Conservation (phyloP, 2,888 invertebrate genomes). For the Seira sanloemensis region DNA sequence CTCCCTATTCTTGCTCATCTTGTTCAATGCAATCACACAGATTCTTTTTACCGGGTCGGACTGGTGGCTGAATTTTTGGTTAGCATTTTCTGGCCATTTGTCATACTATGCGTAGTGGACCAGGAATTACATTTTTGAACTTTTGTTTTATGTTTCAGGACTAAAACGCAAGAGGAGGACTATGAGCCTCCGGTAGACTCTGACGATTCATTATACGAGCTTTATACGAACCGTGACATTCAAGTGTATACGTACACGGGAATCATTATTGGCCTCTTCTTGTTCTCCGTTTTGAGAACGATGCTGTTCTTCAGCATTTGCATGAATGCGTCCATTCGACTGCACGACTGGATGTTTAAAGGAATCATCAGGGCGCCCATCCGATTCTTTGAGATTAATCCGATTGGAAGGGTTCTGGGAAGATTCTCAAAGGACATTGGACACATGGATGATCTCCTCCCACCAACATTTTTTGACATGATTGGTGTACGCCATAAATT, state of each 20-base stretch:
- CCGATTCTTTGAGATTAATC: conserved; percentile 66
- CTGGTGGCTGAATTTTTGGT: conserved; percentile 88
- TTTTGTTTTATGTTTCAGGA: conserved; percentile 54
- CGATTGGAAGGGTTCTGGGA: conserved; percentile 77
- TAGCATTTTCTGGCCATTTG: too few species aligned
- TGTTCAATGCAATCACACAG: conserved; percentile 83
- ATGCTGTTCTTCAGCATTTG: conserved; percentile 52
- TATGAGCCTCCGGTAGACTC: conserved; percentile 8
- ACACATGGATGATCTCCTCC: conserved; percentile 75
- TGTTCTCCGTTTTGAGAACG: conserved; percentile 35
- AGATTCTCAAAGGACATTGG: conserved; percentile 88
- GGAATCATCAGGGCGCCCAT: conserved; percentile 59
- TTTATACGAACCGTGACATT: neutral
- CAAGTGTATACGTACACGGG: conserved; percentile 38
- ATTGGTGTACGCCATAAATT: conserved; percentile 76
- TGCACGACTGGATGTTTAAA: conserved; percentile 63
- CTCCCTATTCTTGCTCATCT: conserved; percentile 75
- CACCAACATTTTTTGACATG: conserved; percentile 80
- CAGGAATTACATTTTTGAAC: neutral
- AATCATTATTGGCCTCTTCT: conserved; percentile 20
- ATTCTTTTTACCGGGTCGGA: conserved; percentile 83
- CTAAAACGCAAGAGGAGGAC: conserved; percentile 14
- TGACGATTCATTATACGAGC: neutral
- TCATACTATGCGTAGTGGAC: neutral
- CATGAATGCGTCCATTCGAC: conserved; percentile 57